phyloP scores from a whole-genome alignment of 2,888 invertebrate genomes.

The Oscheius sp. region DNA sequence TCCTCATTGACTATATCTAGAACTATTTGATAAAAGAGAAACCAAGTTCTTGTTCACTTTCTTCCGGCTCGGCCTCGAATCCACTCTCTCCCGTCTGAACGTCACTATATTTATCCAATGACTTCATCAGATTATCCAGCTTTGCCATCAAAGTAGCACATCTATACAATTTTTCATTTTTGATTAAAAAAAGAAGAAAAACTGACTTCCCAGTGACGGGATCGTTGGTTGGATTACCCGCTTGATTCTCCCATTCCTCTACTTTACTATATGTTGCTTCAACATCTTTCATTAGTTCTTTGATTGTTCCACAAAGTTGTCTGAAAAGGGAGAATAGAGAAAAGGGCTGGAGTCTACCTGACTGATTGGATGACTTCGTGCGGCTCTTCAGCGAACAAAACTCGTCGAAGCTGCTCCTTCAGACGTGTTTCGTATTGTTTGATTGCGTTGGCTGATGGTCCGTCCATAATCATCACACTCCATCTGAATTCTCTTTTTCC shows the following conservation, averaged over 20 bases:
- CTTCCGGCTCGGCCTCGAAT: slow-evolving; percentile 54
- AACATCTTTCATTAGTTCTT: slow-evolving; percentile 78
- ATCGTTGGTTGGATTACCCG: slow-evolving; percentile 26
- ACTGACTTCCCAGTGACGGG: slow-evolving; percentile 39
- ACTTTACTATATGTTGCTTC: slow-evolving; percentile 58
- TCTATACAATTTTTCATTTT: slow-evolving; percentile 57
- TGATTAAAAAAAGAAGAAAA: too few relatives aligned
- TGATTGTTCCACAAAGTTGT: slow-evolving; percentile 82
- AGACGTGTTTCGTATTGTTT: slow-evolving; percentile 68
- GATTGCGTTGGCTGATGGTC: slow-evolving; percentile 55
- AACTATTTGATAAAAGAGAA: neutral
- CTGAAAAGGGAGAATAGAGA: slow-evolving; percentile 6
- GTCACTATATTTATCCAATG: slow-evolving; percentile 75
- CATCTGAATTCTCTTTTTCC: too few relatives aligned
- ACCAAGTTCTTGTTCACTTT: slow-evolving; percentile 2
- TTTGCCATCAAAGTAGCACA: slow-evolving; percentile 82
- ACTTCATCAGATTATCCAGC: slow-evolving; percentile 80
- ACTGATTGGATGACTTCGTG: slow-evolving; percentile 44
- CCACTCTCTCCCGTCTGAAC: slow-evolving; percentile 73
- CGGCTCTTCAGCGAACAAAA: slow-evolving; percentile 50
- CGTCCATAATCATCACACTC: slow-evolving; percentile 89
- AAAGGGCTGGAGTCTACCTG: slow-evolving; percentile 27
- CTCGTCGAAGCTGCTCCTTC: slow-evolving; percentile 38
- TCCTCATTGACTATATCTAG: slow-evolving; percentile 40
- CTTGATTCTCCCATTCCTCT: slow-evolving; percentile 35